phyloP scores from a whole-genome alignment of 1,140 invertebrate genomes.

The Drosophila albomicans region DNA sequence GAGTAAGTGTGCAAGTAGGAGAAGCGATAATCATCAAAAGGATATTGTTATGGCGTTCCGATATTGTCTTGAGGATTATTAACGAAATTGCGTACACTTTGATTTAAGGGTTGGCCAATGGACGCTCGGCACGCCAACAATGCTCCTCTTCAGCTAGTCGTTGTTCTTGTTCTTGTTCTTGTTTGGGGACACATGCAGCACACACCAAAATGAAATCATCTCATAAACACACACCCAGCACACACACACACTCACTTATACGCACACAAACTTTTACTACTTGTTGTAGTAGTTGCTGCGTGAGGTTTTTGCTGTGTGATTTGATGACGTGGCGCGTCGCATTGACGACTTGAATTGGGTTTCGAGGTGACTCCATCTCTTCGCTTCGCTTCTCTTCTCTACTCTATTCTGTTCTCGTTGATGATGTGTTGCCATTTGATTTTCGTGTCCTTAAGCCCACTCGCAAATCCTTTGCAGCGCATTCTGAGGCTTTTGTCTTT shows the following conservation, averaged over 20 bases:
- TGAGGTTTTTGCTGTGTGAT: constrained; percentile 70
- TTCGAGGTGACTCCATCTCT: constrained; percentile 15
- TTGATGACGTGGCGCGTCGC: constrained; percentile 68
- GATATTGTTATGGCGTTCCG: constrained; percentile 82
- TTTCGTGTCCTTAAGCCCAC: constrained; percentile 32
- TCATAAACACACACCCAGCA: constrained; percentile 44
- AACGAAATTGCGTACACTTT: constrained; percentile 81
- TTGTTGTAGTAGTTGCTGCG: constrained; percentile 66
- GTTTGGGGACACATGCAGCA: constrained; percentile 52
- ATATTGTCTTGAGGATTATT: constrained; percentile 84
- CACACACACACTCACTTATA: background rate
- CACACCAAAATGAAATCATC: constrained; percentile 70
- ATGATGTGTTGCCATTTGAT: constrained; percentile 61
- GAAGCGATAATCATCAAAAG: constrained; percentile 83
- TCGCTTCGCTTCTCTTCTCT: background rate
- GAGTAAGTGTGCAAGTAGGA: constrained; percentile 48
- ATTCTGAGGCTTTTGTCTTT: constrained; percentile 48
- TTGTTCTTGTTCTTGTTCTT: constrained; percentile 30
- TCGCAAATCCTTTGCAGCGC: constrained; percentile 63
- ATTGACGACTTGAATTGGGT: constrained; percentile 52
- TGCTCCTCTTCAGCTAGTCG: constrained; percentile 11
- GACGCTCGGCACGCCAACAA: constrained; percentile 62
- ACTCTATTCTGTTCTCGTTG: constrained; percentile 5
- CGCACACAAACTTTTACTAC: constrained; percentile 66
- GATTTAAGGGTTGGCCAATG: constrained; percentile 83